These are phyloP conservation scores for Hystrix brachyura DNA, from an alignment of 2,113 vertebrate species.

Conservation along the genomic window DNA sequence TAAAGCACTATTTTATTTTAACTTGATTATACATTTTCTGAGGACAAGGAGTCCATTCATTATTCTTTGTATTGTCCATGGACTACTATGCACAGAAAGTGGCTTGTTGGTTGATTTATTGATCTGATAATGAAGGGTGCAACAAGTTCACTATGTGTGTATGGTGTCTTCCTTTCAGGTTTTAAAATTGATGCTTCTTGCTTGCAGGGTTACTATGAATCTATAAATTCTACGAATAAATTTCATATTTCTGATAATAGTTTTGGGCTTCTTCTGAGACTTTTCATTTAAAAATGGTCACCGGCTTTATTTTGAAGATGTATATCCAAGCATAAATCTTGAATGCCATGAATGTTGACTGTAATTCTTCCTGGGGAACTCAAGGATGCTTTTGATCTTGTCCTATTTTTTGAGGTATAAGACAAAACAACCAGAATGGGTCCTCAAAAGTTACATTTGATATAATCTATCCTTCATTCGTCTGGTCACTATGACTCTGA, in stretches of 20 bases:
- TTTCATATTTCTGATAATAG: constrained; percentile 62
- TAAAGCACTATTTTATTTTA: constrained; percentile 33
- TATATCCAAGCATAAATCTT: constrained; percentile 60
- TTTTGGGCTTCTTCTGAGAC: constrained; percentile 55
- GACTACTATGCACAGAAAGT: not conserved
- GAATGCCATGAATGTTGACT: not conserved
- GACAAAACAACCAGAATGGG: not conserved
- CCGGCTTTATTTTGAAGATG: constrained; percentile 65
- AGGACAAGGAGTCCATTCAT: not conserved
- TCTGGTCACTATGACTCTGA: not conserved
- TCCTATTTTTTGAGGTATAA: constrained; percentile 13
- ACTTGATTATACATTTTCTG: constrained; percentile 4
- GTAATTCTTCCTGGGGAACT: constrained; percentile 58
- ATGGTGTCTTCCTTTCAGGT: not conserved
- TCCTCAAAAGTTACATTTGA: not conserved
- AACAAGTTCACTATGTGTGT: not conserved
- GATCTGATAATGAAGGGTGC: not conserved
- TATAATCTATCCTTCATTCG: constrained; percentile 11
- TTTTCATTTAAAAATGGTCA: constrained; percentile 64
- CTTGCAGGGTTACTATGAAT: constrained; percentile 64
- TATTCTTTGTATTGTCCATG: constrained; percentile 6
- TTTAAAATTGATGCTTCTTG: constrained; percentile 67
- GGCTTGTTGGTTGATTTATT: constrained; percentile 61
- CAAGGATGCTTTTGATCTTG: constrained; percentile 41
- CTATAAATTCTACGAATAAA: constrained; percentile 66